These are phyloP conservation scores for Erythrolamprus reginae DNA, from an alignment of 2,113 vertebrate genomes.

Conservation along the genomic window DNA sequence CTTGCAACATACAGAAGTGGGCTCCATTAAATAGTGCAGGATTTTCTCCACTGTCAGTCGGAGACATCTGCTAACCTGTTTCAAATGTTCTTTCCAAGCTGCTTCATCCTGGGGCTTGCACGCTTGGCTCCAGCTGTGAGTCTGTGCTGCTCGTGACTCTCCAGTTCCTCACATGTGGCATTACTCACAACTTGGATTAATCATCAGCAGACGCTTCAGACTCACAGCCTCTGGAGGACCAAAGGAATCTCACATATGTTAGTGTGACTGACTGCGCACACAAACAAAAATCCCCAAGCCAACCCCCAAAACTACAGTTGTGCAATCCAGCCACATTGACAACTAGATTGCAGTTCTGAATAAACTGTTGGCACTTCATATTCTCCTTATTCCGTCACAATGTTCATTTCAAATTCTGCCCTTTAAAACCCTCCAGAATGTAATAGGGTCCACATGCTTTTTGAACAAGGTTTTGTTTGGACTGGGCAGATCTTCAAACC, in stretches of 20 bases:
- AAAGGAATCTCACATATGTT: neutral
- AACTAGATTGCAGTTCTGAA: neutral
- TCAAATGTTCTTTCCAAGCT: neutral
- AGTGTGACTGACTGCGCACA: neutral
- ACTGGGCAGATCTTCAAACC: neutral
- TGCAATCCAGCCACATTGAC: neutral
- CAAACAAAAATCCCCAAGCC: neutral
- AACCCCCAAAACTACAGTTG: neutral
- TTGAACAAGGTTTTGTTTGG: neutral
- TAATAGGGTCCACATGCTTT: neutral
- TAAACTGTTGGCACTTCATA: neutral
- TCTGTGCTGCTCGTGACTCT: slow-evolving; percentile 18
- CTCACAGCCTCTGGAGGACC: slow-evolving; percentile 22
- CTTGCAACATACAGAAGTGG: neutral
- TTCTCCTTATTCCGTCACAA: neutral
- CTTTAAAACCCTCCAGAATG: neutral
- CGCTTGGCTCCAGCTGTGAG: accelerated
- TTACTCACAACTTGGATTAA: slow-evolving; percentile 27
- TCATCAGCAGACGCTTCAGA: slow-evolving; percentile 25
- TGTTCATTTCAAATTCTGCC: neutral
- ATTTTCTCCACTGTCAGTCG: neutral
- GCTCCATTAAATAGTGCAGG: accelerated
- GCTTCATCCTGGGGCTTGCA: neutral
- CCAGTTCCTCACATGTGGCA: slow-evolving; percentile 5
- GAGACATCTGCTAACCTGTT: neutral